A percentile compares a stretch with the other conserved stretches of the same genome.
Conservation (phyloP, 2,797 vertebrate species). For the Poecilia velifera region DNA sequence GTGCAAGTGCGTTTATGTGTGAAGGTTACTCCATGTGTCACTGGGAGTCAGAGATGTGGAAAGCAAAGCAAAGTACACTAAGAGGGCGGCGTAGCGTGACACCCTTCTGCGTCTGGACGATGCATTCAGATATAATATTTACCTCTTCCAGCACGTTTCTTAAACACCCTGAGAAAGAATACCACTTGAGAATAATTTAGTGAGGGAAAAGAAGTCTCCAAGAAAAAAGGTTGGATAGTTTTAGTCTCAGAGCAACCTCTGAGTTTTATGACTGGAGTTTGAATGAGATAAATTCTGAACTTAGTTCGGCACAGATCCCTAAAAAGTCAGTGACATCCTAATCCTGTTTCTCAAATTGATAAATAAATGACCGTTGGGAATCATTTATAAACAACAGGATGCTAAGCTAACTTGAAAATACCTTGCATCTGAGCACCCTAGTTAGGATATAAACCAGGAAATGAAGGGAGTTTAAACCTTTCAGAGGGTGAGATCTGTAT, state of each 20-base stretch:
- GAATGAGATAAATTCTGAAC: slow-evolving; percentile 51
- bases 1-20: slow-evolving; percentile 32
- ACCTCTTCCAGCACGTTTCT: slow-evolving; percentile 75
- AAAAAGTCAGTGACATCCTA: slow-evolving; percentile 41
- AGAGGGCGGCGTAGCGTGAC: slow-evolving; percentile 72
- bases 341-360: slow-evolving; percentile 47
- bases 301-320: slow-evolving; percentile 21
- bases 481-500: slow-evolving; percentile 22
- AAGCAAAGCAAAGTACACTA: slow-evolving; percentile 70
- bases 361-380: slow-evolving; percentile 57
- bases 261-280: slow-evolving; percentile 36
- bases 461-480: slow-evolving; percentile 1
- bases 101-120: slow-evolving; percentile 62
- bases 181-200: slow-evolving; percentile 73
- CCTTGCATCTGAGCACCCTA: not conserved
- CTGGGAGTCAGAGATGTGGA: slow-evolving; percentile 66
- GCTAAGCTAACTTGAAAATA: not conserved
- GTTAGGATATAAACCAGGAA: not conserved
- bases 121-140: slow-evolving; percentile 80
- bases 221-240: slow-evolving; percentile 30
- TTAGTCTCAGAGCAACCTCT: slow-evolving; percentile 43
- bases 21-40: slow-evolving; percentile 57
- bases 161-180: slow-evolving; percentile 61
- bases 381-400: slow-evolving; percentile 32
- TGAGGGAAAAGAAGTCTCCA: slow-evolving; percentile 54